Percentiles rank a stretch among this genome's conserved stretches.
These are phyloP conservation scores for Tuberolachnus salignus DNA, from an alignment of 2,888 invertebrate genomes.

Conservation along the genomic window DNA sequence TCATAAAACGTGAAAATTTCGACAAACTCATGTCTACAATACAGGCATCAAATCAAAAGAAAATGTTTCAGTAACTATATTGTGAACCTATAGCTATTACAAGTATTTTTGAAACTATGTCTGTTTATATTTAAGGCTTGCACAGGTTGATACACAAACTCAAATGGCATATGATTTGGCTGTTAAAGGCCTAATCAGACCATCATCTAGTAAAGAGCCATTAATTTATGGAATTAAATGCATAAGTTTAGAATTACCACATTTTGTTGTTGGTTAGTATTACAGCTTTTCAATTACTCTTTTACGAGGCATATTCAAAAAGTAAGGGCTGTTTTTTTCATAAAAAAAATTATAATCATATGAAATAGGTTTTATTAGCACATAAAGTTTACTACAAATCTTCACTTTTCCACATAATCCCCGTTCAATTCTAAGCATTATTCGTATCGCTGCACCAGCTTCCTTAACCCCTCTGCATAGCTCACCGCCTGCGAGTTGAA, in stretches of 20 bases:
- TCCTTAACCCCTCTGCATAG: too few relatives aligned
- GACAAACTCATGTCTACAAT: slow-evolving; percentile 78
- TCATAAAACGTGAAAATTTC: slow-evolving; percentile 73
- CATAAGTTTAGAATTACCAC: slow-evolving; percentile 78
- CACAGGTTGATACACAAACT: slow-evolving; percentile 82
- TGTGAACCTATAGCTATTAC: not conserved
- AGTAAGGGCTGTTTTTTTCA: too few relatives aligned
- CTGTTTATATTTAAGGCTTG: slow-evolving; percentile 65
- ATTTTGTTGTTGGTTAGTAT: slow-evolving; percentile 79
- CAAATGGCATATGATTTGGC: slow-evolving; percentile 91
- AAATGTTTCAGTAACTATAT: slow-evolving; percentile 76
- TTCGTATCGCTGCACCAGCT: too few relatives aligned
- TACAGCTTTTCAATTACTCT: not conserved
- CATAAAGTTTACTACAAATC: too few relatives aligned
- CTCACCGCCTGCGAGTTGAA: too few relatives aligned
- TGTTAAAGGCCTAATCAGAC: slow-evolving; percentile 79
- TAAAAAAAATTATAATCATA: too few relatives aligned
- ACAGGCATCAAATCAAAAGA: slow-evolving; percentile 84
- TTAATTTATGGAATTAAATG: slow-evolving; percentile 86
- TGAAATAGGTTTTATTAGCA: too few relatives aligned
- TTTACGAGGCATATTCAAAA: too few relatives aligned
- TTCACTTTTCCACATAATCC: too few relatives aligned
- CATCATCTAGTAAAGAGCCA: slow-evolving; percentile 72
- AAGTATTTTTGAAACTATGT: too few relatives aligned
- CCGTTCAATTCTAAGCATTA: too few relatives aligned